Evolutionary conservation across 2,113 vertebrate species (phyloP), one percentile per base, ranked within the genome.

Genomic region (Myotis brandtii): DNA sequence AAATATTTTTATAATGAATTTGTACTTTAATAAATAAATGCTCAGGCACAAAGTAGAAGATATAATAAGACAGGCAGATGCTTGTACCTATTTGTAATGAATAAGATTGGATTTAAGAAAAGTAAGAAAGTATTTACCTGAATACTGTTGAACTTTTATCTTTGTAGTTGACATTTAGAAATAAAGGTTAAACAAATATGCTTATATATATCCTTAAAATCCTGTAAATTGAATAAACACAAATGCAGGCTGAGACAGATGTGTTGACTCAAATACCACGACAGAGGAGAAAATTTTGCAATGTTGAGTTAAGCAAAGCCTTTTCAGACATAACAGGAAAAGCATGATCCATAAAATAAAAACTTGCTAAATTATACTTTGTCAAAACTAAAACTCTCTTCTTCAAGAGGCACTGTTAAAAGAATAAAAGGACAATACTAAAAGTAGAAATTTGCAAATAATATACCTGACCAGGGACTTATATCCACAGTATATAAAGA

Each of bases 91-190:
- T 20, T 43, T 32, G 6, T 59, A 73, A 73, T 52, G 73, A 92
- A 20, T 34, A 73, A 21, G 13, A 76, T 80, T 91, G n/a, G 37
- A 54, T 87, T 93, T 79, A 77, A 81, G 34, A 70, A 94, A 54
- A 59, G 30, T 84, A 92, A 93, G 56, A 52, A 2, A 1, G 56
- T 80, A 48, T 27, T 84, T 37, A 62, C 46, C 34, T n/a, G 79
- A 84, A 46, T 52, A n/a, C 18, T 77, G 2, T 52, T 83, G 64
- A 67, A 59, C 46, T 46, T 93, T 91, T 77, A 43, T 82, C 75
- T 77, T 79, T 82, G 75, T 66, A 23, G 12, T 83, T 90, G 82
- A 76, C 25, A 73, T 87, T 87, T 87, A 72, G 21, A 94, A 92
- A 76, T 67, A 75, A 96, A 91, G 48, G 5, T 73, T 87, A 87